A percentile compares a stretch with the other conserved stretches of the same genome.
Evolutionary conservation across 2,113 vertebrate genomes (phyloP).

Genomic region (Bubo blakistoni): DNA sequence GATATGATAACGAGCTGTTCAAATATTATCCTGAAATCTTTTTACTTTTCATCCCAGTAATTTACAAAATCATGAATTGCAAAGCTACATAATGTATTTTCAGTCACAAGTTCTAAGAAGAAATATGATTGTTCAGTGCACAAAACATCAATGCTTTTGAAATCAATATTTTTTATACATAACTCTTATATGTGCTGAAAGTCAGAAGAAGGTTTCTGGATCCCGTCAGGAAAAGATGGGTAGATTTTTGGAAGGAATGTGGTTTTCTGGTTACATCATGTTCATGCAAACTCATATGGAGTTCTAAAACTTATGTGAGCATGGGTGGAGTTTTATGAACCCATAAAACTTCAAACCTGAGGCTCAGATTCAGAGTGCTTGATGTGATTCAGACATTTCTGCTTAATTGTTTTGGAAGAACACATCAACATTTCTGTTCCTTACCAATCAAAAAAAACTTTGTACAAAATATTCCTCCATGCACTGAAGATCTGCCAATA

Average conservation of each 20-base stretch:
- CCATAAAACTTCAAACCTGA: not conserved
- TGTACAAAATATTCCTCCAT: not conserved
- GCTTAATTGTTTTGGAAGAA: conserved; percentile 13
- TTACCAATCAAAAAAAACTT: not conserved
- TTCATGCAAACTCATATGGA: not conserved
- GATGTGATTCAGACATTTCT: not conserved
- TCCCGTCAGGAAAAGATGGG: not conserved
- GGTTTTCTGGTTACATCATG: not conserved
- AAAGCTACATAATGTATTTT: not conserved
- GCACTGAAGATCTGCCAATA: not conserved
- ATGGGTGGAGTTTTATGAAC: not conserved
- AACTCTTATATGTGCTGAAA: not conserved
- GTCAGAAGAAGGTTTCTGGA: not conserved
- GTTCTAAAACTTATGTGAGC: not conserved
- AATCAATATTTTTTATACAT: not conserved
- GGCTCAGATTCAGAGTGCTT: not conserved
- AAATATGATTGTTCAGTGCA: not conserved
- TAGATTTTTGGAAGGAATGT: not conserved
- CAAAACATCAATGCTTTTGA: not conserved
- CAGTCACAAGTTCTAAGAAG: not conserved
- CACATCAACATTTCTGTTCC: not conserved
- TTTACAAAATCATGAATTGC: not conserved
- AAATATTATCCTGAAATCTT: not conserved
- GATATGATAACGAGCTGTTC: not conserved
- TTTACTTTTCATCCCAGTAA: not conserved